Evolutionary conservation across 2,888 invertebrate species (phyloP).

Genomic region (Seira musarum): DNA sequence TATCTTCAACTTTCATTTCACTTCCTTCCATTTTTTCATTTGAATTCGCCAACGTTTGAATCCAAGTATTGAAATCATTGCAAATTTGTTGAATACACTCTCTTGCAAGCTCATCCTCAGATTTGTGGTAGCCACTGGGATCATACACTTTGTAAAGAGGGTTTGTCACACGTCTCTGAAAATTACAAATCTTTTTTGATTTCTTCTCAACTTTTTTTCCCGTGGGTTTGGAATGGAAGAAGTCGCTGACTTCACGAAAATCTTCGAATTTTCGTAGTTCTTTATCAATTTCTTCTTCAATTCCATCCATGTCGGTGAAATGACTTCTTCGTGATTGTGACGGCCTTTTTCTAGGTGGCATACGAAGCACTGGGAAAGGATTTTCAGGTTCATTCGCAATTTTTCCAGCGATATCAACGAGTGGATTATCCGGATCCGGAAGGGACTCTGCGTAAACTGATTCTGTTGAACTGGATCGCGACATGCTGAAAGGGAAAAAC

Average conservation of each 20-base stretch:
- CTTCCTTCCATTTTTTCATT: background rate
- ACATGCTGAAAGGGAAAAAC: background rate
- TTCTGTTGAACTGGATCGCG: slow-evolving; percentile 39
- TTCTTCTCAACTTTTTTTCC: no score
- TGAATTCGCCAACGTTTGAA: slow-evolving; percentile 25
- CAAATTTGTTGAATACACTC: slow-evolving; percentile 58
- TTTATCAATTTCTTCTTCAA: slow-evolving; percentile 26
- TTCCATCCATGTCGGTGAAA: background rate
- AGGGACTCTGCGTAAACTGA: slow-evolving; percentile 39
- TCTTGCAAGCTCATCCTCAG: slow-evolving; percentile 58
- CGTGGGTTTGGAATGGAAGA: slow-evolving; percentile 34
- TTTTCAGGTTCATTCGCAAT: slow-evolving; percentile 46
- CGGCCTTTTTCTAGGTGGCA: background rate
- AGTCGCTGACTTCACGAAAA: slow-evolving; percentile 35
- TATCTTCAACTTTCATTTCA: background rate
- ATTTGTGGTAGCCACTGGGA: slow-evolving; percentile 60
- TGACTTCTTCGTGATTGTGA: background rate
- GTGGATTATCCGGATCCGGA: slow-evolving; percentile 31
- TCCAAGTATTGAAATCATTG: slow-evolving; percentile 62
- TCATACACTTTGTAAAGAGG: slow-evolving; percentile 64
- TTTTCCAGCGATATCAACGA: slow-evolving; percentile 30
- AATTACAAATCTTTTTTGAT: no score
- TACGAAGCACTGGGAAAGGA: slow-evolving; percentile 30
- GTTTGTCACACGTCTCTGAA: slow-evolving; percentile 51
- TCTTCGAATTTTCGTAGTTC: slow-evolving; percentile 22